A percentile compares a stretch with the other conserved stretches of the same genome.
Evolutionary conservation across 2,797 vertebrate species (phyloP).

Genomic region (Melanotaenia nigrans): DNA sequence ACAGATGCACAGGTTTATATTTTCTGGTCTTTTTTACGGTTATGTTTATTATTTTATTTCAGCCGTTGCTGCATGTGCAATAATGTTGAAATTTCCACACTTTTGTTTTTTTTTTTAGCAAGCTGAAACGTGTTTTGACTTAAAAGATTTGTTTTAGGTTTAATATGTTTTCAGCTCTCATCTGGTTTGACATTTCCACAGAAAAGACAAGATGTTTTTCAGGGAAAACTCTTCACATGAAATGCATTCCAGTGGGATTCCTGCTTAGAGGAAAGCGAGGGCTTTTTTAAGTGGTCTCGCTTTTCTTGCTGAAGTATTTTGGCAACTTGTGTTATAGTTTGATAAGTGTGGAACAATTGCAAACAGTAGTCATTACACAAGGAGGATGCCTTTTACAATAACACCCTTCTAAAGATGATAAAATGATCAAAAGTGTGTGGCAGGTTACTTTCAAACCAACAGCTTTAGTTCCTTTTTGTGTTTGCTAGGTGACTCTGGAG

Average conservation of each 20-base stretch:
- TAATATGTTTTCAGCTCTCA: neutral
- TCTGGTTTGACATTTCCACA: neutral
- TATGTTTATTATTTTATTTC: neutral
- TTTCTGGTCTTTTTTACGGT: neutral
- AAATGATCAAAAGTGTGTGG: constrained; percentile 21
- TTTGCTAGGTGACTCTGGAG: constrained; percentile 46
- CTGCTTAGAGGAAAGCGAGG: constrained; percentile 10
- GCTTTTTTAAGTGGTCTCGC: constrained; percentile 7
- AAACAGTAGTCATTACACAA: constrained; percentile 1
- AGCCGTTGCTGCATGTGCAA: neutral
- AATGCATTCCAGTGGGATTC: constrained; percentile 27
- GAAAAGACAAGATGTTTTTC: constrained; percentile 6
- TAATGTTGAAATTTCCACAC: neutral
- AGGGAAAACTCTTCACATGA: neutral
- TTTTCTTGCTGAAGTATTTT: constrained; percentile 9
- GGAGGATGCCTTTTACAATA: constrained; percentile 12
- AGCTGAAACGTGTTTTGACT: neutral
- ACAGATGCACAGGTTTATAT: neutral
- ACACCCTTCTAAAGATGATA: neutral
- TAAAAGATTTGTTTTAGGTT: neutral
- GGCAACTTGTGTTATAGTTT: neutral
- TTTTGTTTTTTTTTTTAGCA: neutral
- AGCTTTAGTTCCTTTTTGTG: constrained; percentile 21
- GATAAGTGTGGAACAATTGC: constrained; percentile 9
- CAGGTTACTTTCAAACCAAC: neutral